Evolutionary conservation across 2,113 vertebrate species (phyloP).

Genomic region (Colaptes auratus): DNA sequence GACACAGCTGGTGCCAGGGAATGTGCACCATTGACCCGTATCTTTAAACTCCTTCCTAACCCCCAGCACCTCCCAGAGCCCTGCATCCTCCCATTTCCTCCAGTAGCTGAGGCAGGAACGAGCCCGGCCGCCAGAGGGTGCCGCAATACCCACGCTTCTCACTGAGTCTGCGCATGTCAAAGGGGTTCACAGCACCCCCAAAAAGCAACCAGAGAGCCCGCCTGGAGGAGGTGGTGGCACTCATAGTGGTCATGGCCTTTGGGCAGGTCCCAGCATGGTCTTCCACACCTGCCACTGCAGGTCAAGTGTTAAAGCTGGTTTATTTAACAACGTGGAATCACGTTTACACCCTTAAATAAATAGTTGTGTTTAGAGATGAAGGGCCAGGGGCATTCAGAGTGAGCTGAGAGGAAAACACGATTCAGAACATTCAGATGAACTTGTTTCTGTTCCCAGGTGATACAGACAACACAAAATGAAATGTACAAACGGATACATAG

Average conservation of each 20-base stretch:
- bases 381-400: rapidly evolving
- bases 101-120: no score
- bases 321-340: rapidly evolving
- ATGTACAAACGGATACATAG: no score
- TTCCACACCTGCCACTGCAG: not conserved
- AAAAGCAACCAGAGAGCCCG: not conserved
- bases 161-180: not conserved
- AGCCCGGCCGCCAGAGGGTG: not conserved
- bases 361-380: rapidly evolving
- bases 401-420: rapidly evolving
- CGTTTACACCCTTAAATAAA: not conserved
- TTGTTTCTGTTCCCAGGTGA: no score
- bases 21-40: no score
- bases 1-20: no score
- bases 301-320: rapidly evolving
- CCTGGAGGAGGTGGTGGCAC: not conserved
- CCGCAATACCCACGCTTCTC: not conserved
- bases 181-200: no score
- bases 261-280: no score
- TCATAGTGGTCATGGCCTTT: no score
- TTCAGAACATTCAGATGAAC: rapidly evolving
- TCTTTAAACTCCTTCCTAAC: not conserved
- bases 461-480: rapidly evolving
- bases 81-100: no score
- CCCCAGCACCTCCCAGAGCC: not conserved